Percentiles rank a stretch among this genome's conserved stretches.
phyloP scores from a whole-genome alignment of 2,113 vertebrate species.

The Sinosuthora webbiana region DNA sequence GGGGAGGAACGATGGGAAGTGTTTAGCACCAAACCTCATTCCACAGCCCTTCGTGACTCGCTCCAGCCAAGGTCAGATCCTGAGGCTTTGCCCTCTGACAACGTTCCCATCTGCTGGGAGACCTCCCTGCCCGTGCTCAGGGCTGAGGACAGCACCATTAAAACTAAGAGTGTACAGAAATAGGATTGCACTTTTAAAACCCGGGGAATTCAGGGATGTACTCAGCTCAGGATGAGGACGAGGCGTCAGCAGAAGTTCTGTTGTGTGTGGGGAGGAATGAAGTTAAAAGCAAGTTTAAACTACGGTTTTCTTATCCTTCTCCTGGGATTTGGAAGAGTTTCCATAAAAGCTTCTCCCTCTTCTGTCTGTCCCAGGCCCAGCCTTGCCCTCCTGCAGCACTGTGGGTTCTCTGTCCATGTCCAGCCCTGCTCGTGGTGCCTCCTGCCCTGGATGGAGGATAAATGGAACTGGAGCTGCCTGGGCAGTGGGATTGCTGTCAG shows the following conservation, averaged over 20 bases:
- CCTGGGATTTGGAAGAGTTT: not conserved
- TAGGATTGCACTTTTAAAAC: not conserved
- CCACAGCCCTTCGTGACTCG: not conserved
- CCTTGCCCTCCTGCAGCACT: fast-evolving
- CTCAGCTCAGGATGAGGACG: not conserved
- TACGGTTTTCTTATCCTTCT: not conserved
- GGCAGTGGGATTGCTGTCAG: not conserved
- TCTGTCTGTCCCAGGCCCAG: not conserved
- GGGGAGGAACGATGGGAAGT: not conserved
- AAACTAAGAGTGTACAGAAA: not conserved
- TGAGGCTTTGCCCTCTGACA: not conserved
- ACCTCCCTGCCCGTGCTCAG: not conserved
- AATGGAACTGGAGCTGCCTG: not conserved
- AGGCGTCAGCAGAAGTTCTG: fast-evolving
- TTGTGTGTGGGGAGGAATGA: not conserved
- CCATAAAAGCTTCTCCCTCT: not conserved
- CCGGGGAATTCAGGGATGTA: too few species aligned
- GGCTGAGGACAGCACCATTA: fast-evolving
- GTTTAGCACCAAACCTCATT: not conserved
- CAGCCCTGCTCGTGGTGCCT: not conserved
- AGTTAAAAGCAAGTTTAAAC: not conserved
- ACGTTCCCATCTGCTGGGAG: not conserved
- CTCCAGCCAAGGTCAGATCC: not conserved
- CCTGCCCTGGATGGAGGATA: not conserved
- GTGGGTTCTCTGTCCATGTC: fast-evolving